Evolutionary conservation across 2,113 vertebrate genomes (phyloP).

Genomic region (Sarotherodon lohbergeri): DNA sequence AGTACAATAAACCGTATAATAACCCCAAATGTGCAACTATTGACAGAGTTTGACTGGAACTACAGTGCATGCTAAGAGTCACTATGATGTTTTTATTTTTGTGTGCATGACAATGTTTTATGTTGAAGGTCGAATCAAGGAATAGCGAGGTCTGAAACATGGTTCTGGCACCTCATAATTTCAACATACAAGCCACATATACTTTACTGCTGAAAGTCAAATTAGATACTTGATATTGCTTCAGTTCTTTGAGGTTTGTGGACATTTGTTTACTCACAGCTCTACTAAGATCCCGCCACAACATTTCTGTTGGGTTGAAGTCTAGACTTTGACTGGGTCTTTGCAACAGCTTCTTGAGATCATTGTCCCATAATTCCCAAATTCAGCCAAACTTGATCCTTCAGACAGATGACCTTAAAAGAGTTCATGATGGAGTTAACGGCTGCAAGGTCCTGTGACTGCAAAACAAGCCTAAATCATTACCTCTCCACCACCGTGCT

Average conservation of each 20-base stretch:
- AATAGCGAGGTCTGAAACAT: not conserved
- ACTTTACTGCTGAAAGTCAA: not conserved
- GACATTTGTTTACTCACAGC: not conserved
- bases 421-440: not conserved
- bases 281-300: not conserved
- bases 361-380: not conserved
- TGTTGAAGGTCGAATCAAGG: not conserved
- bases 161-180: not conserved
- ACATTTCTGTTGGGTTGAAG: not conserved
- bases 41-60: not conserved
- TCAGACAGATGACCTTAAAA: not conserved
- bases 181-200: not conserved
- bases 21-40: constrained; percentile 7
- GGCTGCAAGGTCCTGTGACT: not conserved
- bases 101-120: not conserved
- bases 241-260: not conserved
- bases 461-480: not conserved
- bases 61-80: not conserved
- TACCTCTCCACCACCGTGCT: not conserved
- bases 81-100: not conserved
- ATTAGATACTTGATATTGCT: not conserved
- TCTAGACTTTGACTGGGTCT: not conserved
- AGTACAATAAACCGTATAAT: constrained; percentile 3
- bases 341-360: not conserved
- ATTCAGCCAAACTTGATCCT: not conserved